Percentiles rank a stretch among this genome's conserved stretches.
Conservation (phyloP, 2,113 vertebrate species). For the Bungarus multicinctus region DNA sequence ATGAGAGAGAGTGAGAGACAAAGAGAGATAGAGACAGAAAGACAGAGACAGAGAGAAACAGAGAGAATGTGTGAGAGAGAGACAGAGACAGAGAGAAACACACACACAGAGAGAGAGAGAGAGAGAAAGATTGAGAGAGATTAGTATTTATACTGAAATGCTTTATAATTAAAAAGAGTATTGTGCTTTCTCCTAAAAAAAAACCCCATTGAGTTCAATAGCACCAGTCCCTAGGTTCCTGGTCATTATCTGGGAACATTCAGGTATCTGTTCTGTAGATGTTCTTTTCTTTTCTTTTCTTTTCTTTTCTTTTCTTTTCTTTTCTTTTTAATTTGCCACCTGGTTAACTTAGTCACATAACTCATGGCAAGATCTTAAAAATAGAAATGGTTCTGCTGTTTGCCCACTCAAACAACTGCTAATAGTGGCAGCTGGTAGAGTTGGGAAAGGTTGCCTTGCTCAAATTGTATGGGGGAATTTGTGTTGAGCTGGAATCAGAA, state of each 20-base stretch:
- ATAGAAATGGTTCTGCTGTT: background rate
- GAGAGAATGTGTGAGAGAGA: no score
- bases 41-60: accelerated
- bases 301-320: background rate
- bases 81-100: no score
- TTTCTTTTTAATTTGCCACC: background rate
- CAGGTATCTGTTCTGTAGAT: background rate
- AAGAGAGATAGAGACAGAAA: accelerated
- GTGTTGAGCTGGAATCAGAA: background rate
- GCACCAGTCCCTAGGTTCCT: background rate
- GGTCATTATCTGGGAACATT: background rate
- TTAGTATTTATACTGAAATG: background rate
- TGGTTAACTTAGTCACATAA: background rate
- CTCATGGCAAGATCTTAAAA: background rate
- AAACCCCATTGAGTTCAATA: background rate
- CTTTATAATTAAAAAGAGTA: background rate
- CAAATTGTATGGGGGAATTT: background rate
- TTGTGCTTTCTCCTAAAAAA: background rate
- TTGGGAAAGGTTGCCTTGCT: background rate
- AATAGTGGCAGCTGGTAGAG: background rate
- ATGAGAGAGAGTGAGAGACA: no score
- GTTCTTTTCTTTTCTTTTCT: background rate
- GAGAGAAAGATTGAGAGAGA: background rate
- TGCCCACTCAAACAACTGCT: background rate
- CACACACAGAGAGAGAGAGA: accelerated